Base-by-base conservation (phyloP, 2,888 invertebrate species). In the Drosophila mimetica region DNA sequence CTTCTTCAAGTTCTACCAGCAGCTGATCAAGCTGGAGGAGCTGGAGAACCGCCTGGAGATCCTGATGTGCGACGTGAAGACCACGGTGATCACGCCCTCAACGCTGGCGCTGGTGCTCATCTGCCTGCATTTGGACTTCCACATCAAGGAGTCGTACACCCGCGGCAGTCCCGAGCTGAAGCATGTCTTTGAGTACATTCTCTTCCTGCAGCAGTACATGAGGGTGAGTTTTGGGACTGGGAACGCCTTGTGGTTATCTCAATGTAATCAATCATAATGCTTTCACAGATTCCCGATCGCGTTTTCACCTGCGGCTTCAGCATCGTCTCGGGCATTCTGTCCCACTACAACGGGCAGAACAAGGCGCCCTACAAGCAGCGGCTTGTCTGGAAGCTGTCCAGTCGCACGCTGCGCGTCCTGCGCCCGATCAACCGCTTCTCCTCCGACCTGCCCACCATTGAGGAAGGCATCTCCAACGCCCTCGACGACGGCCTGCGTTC, bases 71-170 rank as follows among this genome's bases (percentile, higher is more conserved):
- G 95, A 96, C 91, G 95, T 95, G 2, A 93, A 93, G 63, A 96
- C 96, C 74, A 95, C 95, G 36, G 95, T 94, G 90, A 94, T 95
- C 60, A 93, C 95, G 41, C 94, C 96, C 67, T 95, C 95, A 47
- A 95, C 95, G 70, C 92, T 97, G 72, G 96, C 97, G 11, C 92
- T 97, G 48, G 95, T 96, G 53, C 92, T 97, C 72, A 93, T 97
- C 74, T 95, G 95, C 89, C 92, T 94, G 74, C 95, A 96, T 88
- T 92, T 96, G 74, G 95, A 95, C 89, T 91, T 92, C 72, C 90
- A 91, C 54, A 92, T 93, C 91, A 86, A 91, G 77, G 90, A 92
- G 89, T 90, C 92, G 89, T 89, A 90, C 90, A 83, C 89, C 59
- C 90, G 87, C 76, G 91, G 89, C 64, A 93, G 93, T 42, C 93